Percentiles rank a stretch among this genome's conserved stretches.
Conservation (phyloP, 2,113 vertebrate genomes). For the pig (Sus scrofa) region T2T-Sscrofa CM000828.6:68820501-68821000, state of each 20-base stretch:
- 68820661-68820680: not conserved
- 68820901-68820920: not conserved
- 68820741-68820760: not conserved
- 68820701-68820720: not conserved
- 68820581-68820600: not conserved
- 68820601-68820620: not conserved
- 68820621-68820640: not conserved
- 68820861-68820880: not conserved
- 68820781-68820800: not conserved
- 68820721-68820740: not conserved
- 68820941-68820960: not conserved
- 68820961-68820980: not conserved
- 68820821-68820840: not conserved
- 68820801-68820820: not conserved
- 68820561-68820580: not conserved
- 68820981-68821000: not conserved
- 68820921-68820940: not conserved
- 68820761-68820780: rapidly evolving
- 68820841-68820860: not conserved
- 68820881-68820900: rapidly evolving
- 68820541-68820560: not conserved
- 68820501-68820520: not conserved
- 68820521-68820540: not conserved
- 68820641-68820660: not conserved
- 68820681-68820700: not conserved